Evolutionary conservation across 2,888 invertebrate genomes (phyloP), one percentile per base, ranked within the genome.

Genomic region (Teleogryllus oceanicus): DNA sequence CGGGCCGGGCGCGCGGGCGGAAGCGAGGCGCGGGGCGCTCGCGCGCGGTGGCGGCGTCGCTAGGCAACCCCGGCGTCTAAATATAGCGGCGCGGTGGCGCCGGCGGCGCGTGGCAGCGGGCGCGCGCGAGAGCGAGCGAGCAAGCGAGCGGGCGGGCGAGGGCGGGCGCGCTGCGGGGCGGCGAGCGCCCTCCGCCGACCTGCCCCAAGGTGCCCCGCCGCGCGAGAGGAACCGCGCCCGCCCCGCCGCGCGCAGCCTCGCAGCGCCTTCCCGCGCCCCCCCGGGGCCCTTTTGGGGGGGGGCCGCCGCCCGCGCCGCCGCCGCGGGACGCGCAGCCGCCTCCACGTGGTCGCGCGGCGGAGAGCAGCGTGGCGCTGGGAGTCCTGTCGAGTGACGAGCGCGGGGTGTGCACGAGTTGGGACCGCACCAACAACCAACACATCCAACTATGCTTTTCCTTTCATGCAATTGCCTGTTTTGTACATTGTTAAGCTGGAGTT

Each of bases 51-150:
- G 62, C 13, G 62, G 62, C 62, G 62, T 62, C 62, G 62, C 62
- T 62, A 62, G 62, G 62, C 62, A 62, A 62, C 62, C 62, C 16
- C 62, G 62, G 62, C 62, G 62, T 62, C 62, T 62, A 62, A 62
- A 62, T 62, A 62, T 62, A 62, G 62, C 62, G 62, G 16, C 62
- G 62, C 62, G 62, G 62, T 62, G 62, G 62, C 62, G 62, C 62
- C 62, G 62, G 62, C 62, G 62, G 62, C 13, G 62, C 62, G n/a
- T 13, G 62, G 62, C n/a, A n/a, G 62, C 16, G n/a, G 62, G n/a
- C 62, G 62, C 62, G 62, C 62, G 62, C 62, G 62, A n/a, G 62
- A 62, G 62, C 62, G 62, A 62, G 13, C n/a, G 62, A 18, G 24
- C 24, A 2, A 13, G 62, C 62, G 62, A 13, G 13, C n/a, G 62